These are phyloP conservation scores for Tachysurus fulvidraco DNA, from an alignment of 2,113 vertebrate genomes.

Conservation along the genomic window DNA sequence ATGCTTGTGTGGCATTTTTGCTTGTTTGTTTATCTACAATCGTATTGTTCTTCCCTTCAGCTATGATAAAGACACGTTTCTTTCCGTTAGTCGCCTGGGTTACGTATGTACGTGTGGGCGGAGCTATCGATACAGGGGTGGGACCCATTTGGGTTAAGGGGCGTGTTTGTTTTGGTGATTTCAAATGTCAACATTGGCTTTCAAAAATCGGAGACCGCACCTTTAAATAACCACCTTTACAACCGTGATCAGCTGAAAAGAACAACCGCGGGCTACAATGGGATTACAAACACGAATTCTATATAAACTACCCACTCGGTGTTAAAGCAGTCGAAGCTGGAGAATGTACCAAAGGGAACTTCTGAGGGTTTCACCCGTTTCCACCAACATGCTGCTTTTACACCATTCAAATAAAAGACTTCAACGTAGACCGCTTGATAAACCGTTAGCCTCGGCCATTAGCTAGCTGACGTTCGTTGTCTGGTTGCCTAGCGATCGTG, in stretches of 20 bases:
- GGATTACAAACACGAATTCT: neutral
- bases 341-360: neutral
- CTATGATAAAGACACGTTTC: too few species aligned
- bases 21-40: too few species aligned
- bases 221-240: neutral
- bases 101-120: too few species aligned
- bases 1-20: too few species aligned
- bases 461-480: neutral
- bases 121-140: too few species aligned
- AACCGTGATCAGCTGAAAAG: neutral
- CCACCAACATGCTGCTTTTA: neutral
- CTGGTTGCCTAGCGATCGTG: constrained; percentile 8
- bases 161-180: too few species aligned
- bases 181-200: too few species aligned
- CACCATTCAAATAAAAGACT: neutral
- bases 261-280: neutral
- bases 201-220: too few species aligned
- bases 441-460: neutral
- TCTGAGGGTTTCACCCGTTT: neutral
- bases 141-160: too few species aligned
- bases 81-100: too few species aligned
- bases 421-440: neutral
- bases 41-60: too few species aligned
- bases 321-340: neutral
- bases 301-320: neutral